phyloP scores from a whole-genome alignment of 2,113 vertebrate species.

The Syrmaticus mikado region DNA sequence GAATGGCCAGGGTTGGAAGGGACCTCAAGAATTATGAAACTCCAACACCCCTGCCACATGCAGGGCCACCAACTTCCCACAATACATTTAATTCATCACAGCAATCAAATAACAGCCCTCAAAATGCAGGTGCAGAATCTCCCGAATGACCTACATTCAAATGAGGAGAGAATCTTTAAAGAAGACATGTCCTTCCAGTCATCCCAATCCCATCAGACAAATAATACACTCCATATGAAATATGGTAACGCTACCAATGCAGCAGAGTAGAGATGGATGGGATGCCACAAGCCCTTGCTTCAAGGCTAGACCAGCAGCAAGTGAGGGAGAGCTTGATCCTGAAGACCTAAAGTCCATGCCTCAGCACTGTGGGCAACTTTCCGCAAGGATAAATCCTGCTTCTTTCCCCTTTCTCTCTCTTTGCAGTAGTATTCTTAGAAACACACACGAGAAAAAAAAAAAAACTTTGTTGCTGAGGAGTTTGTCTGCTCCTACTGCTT shows the following conservation, averaged over 20 bases:
- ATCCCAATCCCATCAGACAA: background rate
- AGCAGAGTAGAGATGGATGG: background rate
- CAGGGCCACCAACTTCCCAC: too few relatives aligned
- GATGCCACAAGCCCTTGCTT: accelerated
- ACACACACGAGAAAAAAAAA: background rate
- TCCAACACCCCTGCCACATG: too few relatives aligned
- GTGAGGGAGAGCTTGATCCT: background rate
- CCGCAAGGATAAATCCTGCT: background rate
- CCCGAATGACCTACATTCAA: conserved; percentile 21
- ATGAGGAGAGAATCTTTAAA: conserved; percentile 3
- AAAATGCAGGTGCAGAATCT: background rate
- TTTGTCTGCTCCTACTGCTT: background rate
- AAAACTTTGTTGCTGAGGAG: background rate
- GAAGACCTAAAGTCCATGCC: background rate
- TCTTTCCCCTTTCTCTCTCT: background rate
- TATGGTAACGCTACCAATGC: background rate
- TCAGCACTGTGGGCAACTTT: background rate
- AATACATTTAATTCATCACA: background rate
- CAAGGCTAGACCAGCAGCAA: background rate
- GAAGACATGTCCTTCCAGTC: background rate
- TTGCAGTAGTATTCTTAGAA: background rate
- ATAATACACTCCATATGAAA: background rate
- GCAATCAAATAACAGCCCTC: background rate
- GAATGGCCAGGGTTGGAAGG: too few relatives aligned
- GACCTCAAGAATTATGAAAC: too few relatives aligned